phyloP scores from a whole-genome alignment of 2,113 vertebrate genomes.

The Amia ocellicauda region DNA sequence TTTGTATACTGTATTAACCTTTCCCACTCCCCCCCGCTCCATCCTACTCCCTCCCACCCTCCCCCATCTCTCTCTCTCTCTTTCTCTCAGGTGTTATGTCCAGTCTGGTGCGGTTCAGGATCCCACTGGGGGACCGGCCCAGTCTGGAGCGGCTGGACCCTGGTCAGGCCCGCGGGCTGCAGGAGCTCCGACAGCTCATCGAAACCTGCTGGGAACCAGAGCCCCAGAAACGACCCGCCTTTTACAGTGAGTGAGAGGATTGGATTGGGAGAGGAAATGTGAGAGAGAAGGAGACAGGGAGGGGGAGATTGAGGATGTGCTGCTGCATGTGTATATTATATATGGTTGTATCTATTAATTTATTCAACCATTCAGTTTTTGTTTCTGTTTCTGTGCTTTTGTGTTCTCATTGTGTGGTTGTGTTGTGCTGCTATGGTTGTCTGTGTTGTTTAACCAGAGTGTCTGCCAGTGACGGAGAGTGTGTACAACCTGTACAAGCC shows the following conservation, averaged over 20 bases:
- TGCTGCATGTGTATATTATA: background rate
- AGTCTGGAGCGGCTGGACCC: constrained; percentile 29
- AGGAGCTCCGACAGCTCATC: constrained; percentile 42
- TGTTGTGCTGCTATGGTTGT: too few relatives aligned
- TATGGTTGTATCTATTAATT: background rate
- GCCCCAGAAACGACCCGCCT: constrained; percentile 30
- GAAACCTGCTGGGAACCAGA: constrained; percentile 42
- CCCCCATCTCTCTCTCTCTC: too few relatives aligned
- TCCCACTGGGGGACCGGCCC: constrained; percentile 57
- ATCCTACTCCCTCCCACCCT: too few relatives aligned
- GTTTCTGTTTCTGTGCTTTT: background rate
- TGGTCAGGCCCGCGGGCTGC: constrained; percentile 17
- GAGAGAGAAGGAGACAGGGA: too few relatives aligned
- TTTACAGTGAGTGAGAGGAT: constrained; percentile 49
- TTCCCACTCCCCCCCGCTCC: background rate
- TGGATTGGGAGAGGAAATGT: too few relatives aligned
- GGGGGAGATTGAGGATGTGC: background rate
- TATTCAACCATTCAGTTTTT: background rate
- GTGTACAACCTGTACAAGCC: constrained; percentile 43
- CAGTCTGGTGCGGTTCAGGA: constrained; percentile 42
- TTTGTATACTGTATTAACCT: background rate
- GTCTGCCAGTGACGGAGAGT: constrained; percentile 38
- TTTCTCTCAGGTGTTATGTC: background rate
- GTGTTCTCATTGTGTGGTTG: too few relatives aligned
- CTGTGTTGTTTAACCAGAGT: constrained; percentile 34